Evolutionary conservation across 2,113 vertebrate species (phyloP), one percentile per base, ranked within the genome.

Genomic region (Pseudorasbora parva): DNA sequence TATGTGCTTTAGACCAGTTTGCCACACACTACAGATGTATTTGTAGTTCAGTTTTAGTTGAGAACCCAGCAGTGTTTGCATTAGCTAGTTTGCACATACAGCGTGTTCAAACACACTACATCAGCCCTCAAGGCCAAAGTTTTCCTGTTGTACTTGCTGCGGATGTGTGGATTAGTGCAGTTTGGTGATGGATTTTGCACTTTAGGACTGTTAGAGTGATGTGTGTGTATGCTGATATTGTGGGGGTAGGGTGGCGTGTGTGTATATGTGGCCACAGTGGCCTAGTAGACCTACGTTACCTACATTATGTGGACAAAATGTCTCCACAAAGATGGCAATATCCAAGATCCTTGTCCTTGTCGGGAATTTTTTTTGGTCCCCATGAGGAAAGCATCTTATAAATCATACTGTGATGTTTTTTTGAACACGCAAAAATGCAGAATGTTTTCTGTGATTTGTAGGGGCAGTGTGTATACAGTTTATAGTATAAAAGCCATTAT

Each of bases 71-170:
- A 33, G 47, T 75, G 47, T 75, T 33, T 57, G 19, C 27, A 8
- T 43, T 41, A 49, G 9, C 5, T 66, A 1, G 21, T 66, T 49
- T 66, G 41, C 9, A 45, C 41, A 30, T 27, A 62, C 37, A 78
- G 19, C 8, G 27, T 47, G 59, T 47, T 25, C 25, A 79, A 66
- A 79, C 15, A 47, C 17, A 64, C 59, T 43, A 5, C 56, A 47
- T 79, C 78, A 79, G 3, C 2, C 59, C 59, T 49, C 59, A 47
- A 66, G 77, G 59, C 76, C 76, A 62, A 45, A 43, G 57, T 19
- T 62, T 66, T 5, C 27, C 59, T n/a, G 15, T 9, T 49, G 17
- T 45, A 41, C 19, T 37, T 59, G 12, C 17, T 60, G 33, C 60
- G 21, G 0, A 64, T 8, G 43, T 49, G 25, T 75, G 23, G 25